These are phyloP conservation scores for Asobara japonica DNA, from an alignment of 1,140 invertebrate genomes.

Conservation along the genomic window DNA sequence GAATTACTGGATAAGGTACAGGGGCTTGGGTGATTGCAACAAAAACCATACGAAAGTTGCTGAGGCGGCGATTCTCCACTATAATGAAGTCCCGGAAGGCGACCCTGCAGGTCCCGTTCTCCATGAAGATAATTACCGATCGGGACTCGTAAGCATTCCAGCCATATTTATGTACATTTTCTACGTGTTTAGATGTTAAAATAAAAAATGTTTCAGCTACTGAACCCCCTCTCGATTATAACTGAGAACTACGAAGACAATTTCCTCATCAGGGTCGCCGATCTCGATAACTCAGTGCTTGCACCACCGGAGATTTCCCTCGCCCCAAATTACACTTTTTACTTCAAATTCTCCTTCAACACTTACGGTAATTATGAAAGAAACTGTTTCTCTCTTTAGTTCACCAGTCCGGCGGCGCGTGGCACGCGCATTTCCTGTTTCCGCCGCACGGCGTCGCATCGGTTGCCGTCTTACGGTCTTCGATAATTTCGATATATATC, in stretches of 20 bases:
- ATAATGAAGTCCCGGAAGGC: constrained; percentile 40
- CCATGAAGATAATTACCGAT: constrained; percentile 31
- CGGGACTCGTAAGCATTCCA: constrained; percentile 34
- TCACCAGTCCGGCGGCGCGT: no score
- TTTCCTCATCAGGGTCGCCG: constrained; percentile 31
- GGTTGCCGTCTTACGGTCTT: no score
- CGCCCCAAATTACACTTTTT: constrained; percentile 34
- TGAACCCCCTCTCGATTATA: constrained; percentile 34
- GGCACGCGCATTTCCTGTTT: no score
- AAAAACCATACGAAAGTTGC: constrained; percentile 47
- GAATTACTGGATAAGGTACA: constrained; percentile 70
- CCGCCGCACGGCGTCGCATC: no score
- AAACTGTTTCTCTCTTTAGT: neutral
- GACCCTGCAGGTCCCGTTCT: constrained; percentile 36
- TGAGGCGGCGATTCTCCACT: constrained; percentile 60
- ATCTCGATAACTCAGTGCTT: constrained; percentile 30
- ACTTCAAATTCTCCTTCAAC: constrained; percentile 37
- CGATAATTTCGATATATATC: no score
- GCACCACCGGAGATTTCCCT: constrained; percentile 18
- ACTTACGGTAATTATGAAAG: constrained; percentile 26
- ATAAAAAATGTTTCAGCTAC: constrained; percentile 26
- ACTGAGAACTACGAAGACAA: constrained; percentile 29
- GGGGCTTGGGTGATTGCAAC: constrained; percentile 64
- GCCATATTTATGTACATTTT: neutral
- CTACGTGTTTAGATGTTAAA: neutral